Conservation (phyloP, 2,113 vertebrate species). For the Actinemys pallida region DNA sequence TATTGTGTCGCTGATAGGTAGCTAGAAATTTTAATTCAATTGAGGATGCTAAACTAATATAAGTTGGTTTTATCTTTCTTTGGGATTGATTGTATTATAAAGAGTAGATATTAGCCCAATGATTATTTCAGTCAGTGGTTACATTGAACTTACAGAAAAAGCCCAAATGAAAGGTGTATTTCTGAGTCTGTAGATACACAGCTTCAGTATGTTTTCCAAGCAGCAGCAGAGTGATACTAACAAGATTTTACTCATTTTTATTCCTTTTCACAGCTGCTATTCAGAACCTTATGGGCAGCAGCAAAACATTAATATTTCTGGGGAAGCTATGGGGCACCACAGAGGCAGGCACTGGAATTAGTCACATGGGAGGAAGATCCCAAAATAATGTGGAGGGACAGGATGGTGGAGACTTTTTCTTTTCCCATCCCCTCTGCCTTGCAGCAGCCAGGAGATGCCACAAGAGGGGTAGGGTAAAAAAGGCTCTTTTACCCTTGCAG, state of each 20-base stretch:
- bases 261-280: not conserved
- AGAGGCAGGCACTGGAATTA: not conserved
- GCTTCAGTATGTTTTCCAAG: not conserved
- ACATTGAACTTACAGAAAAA: not conserved
- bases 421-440: not conserved
- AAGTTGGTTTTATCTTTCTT: not conserved
- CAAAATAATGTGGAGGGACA: not conserved
- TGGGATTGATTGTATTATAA: not conserved
- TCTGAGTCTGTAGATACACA: not conserved
- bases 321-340: rapidly evolving
- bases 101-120: not conserved
- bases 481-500: rapidly evolving
- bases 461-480: not conserved
- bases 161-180: not conserved
- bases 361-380: not conserved
- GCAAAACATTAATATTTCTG: not conserved
- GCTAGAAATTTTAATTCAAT: not conserved
- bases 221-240: not conserved
- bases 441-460: not conserved
- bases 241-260: not conserved
- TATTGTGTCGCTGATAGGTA: not conserved
- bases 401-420: not conserved
- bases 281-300: not conserved
- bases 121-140: not conserved
- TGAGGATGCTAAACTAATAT: not conserved